Evolutionary conservation across 2,113 vertebrate species (phyloP).

Genomic region (Indri indri): DNA sequence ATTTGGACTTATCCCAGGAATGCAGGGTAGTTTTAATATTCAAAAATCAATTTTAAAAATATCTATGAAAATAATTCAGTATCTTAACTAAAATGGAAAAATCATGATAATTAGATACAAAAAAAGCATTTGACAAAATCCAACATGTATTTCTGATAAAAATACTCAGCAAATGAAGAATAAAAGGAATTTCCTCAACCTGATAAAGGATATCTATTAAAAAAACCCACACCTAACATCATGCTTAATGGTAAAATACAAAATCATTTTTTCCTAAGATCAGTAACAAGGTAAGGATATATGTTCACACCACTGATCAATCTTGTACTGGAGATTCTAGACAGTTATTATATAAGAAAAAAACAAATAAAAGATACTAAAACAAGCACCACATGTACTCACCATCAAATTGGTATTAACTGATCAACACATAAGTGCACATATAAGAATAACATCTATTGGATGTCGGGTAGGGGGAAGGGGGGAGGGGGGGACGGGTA

Average conservation of each 20-base stretch:
- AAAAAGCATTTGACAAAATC: slow-evolving; percentile 6
- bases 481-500: no score
- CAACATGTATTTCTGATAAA: not conserved
- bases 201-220: not conserved
- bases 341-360: not conserved
- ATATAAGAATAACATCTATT: no score
- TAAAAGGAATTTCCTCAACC: not conserved
- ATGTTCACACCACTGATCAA: not conserved
- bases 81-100: not conserved
- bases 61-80: not conserved
- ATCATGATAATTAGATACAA: not conserved
- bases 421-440: no score
- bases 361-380: not conserved
- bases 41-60: not conserved
- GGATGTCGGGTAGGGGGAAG: no score
- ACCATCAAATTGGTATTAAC: no score
- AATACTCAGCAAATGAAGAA: not conserved
- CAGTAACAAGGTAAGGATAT: not conserved
- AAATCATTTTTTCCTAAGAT: not conserved
- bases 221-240: not conserved
- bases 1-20: not conserved
- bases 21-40: not conserved
- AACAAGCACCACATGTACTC: no score
- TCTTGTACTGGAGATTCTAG: not conserved
- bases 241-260: not conserved